phyloP scores from a whole-genome alignment of 2,888 invertebrate genomes.

The Sarcophaga subvicina region DNA sequence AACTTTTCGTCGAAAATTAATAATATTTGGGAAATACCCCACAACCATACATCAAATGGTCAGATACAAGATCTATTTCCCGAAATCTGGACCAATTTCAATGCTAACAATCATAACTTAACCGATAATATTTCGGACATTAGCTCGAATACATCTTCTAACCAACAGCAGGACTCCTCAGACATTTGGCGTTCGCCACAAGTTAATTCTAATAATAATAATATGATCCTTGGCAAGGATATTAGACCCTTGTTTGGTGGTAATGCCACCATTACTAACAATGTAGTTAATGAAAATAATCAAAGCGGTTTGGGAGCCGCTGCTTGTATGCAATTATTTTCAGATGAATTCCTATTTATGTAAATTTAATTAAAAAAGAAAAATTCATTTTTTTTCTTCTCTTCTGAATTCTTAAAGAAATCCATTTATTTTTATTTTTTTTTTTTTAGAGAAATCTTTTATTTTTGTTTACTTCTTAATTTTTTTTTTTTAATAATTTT shows the following conservation, averaged over 20 bases:
- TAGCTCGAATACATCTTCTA: constrained; percentile 76
- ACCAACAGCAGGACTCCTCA: constrained; percentile 46
- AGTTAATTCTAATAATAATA: constrained; percentile 58
- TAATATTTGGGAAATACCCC: constrained; percentile 80
- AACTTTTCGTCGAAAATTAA: constrained; percentile 75
- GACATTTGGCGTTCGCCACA: constrained; percentile 71
- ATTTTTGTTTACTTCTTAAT: not conserved
- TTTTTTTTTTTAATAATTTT: constrained; percentile 15
- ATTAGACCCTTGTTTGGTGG: constrained; percentile 55
- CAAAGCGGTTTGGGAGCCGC: constrained; percentile 70
- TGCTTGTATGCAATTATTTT: constrained; percentile 85
- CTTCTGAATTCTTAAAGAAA: not conserved
- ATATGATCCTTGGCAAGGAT: constrained; percentile 43
- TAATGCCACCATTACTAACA: constrained; percentile 8
- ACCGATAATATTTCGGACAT: constrained; percentile 73
- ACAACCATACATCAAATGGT: not conserved
- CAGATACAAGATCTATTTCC: constrained; percentile 76
- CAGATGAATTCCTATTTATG: constrained; percentile 83
- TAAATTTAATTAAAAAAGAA: constrained; percentile 80
- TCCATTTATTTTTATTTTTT: constrained; percentile 82
- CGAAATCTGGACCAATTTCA: constrained; percentile 80
- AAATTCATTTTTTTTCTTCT: not conserved
- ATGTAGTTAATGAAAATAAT: constrained; percentile 60
- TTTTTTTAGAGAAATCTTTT: constrained; percentile 68
- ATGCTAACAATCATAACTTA: constrained; percentile 37